Evolutionary conservation across 2,888 invertebrate genomes (phyloP).

Genomic region (Tanytarsus gracilentus): DNA sequence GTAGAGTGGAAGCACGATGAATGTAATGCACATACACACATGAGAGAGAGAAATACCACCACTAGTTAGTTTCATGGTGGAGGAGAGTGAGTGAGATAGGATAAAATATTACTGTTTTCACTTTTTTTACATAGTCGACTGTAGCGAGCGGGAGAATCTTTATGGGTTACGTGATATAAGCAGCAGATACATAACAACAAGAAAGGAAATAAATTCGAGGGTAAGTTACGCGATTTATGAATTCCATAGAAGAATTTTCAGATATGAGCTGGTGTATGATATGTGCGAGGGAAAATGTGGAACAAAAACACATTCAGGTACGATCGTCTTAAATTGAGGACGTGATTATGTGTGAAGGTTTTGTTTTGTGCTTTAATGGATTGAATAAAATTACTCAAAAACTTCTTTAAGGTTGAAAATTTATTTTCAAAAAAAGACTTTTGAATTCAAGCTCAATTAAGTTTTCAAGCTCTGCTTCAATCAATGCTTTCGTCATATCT

Average conservation of each 20-base stretch:
- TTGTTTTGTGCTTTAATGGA: neutral
- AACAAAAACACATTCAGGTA: constrained; percentile 22
- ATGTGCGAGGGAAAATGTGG: constrained; percentile 15
- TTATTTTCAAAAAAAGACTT: too few species aligned
- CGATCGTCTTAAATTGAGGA: neutral
- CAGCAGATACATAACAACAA: neutral
- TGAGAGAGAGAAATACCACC: neutral
- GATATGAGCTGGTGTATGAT: neutral
- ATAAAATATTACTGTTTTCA: constrained; percentile 28
- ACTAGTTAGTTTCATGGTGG: neutral
- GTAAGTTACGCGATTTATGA: constrained; percentile 29
- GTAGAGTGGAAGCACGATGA: too few species aligned
- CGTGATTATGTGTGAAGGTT: constrained; percentile 10
- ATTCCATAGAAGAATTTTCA: constrained; percentile 5
- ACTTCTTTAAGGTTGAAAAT: too few species aligned
- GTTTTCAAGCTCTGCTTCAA: too few species aligned
- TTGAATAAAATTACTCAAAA: too few species aligned
- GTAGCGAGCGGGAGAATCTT: constrained; percentile 12
- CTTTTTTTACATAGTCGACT: constrained; percentile 18
- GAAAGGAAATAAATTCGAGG: constrained; percentile 20
- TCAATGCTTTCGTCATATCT: too few species aligned
- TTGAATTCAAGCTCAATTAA: too few species aligned
- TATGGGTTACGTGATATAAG: constrained; percentile 25
- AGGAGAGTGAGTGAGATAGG: constrained; percentile 4
- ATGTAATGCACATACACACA: neutral